A percentile compares a stretch with the other conserved stretches of the same genome.
Evolutionary conservation across 1,140 invertebrate species (phyloP).

Genomic region (Lanistes nyassanus): DNA sequence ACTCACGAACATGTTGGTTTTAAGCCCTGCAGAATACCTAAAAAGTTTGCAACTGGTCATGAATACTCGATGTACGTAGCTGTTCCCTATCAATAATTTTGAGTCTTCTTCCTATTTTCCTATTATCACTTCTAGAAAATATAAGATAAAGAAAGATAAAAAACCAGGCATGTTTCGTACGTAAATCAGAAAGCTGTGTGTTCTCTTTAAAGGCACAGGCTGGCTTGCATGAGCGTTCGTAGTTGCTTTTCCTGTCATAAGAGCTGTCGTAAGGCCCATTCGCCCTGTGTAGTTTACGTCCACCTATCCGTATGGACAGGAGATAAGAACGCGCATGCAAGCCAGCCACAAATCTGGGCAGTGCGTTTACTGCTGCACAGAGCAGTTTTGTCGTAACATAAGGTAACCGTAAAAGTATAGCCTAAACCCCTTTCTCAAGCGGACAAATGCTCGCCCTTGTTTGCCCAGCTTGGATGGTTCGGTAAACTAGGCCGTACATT

Average conservation of each 20-base stretch:
- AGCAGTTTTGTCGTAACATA: background rate
- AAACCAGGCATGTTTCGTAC: slow-evolving; percentile 15
- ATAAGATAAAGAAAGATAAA: background rate
- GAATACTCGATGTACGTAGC: background rate
- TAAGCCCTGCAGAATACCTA: background rate
- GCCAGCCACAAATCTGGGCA: too few species aligned
- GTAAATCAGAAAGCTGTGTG: too few species aligned
- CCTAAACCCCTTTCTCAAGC: too few species aligned
- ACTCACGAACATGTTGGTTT: background rate
- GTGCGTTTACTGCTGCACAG: background rate
- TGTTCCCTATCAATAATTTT: background rate
- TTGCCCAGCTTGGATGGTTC: background rate
- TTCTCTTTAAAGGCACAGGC: too few species aligned
- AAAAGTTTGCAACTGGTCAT: background rate
- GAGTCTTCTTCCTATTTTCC: background rate
- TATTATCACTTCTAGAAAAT: background rate
- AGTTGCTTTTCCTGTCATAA: background rate
- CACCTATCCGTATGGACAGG: too few species aligned
- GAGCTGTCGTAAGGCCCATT: too few species aligned
- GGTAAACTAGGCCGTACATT: too few species aligned
- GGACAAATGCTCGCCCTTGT: background rate
- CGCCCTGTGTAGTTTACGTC: too few species aligned
- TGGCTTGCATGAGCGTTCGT: too few species aligned
- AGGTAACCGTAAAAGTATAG: too few species aligned
- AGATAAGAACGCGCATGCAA: too few species aligned